Conservation (phyloP, 2,888 invertebrate species). For the Gari tellinella region DNA sequence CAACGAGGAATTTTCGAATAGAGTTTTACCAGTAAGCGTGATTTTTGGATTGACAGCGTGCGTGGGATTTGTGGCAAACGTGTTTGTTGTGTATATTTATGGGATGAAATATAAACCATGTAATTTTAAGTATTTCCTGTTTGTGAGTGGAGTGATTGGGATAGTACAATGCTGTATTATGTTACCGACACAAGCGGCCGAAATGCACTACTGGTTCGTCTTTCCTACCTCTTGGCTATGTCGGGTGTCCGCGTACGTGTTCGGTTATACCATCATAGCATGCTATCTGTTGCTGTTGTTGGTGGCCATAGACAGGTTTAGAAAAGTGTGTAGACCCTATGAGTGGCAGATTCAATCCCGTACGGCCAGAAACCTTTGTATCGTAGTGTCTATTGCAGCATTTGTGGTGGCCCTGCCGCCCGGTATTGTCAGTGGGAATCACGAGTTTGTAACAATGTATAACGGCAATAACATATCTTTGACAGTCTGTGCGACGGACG, state of each 20-base stretch:
- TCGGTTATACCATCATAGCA: conserved; percentile 49
- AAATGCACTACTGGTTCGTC: conserved; percentile 61
- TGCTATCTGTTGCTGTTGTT: conserved; percentile 50
- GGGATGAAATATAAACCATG: conserved; percentile 55
- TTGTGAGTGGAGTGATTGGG: conserved; percentile 55
- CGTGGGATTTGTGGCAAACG: conserved; percentile 47
- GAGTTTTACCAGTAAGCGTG: conserved; percentile 48
- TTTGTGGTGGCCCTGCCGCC: conserved; percentile 55
- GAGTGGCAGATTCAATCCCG: conserved; percentile 55
- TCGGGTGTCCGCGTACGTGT: conserved; percentile 54
- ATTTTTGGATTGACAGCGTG: conserved; percentile 53
- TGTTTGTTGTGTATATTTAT: conserved; percentile 53
- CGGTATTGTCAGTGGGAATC: conserved; percentile 57
- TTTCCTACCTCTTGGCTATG: conserved; percentile 60
- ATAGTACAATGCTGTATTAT: conserved; percentile 52
- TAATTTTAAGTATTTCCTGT: conserved; percentile 60
- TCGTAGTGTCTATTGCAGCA: conserved; percentile 42
- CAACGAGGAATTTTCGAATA: conserved; percentile 37
- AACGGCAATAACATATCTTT: conserved; percentile 46
- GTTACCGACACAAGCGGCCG: conserved; percentile 57
- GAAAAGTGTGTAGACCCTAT: conserved; percentile 56
- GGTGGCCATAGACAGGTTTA: conserved; percentile 51
- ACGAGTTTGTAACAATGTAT: conserved; percentile 49
- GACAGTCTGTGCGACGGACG: conserved; percentile 56
- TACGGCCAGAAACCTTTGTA: conserved; percentile 49